phyloP scores from a whole-genome alignment of 2,888 invertebrate genomes.

The Caradrina clavipalpis region DNA sequence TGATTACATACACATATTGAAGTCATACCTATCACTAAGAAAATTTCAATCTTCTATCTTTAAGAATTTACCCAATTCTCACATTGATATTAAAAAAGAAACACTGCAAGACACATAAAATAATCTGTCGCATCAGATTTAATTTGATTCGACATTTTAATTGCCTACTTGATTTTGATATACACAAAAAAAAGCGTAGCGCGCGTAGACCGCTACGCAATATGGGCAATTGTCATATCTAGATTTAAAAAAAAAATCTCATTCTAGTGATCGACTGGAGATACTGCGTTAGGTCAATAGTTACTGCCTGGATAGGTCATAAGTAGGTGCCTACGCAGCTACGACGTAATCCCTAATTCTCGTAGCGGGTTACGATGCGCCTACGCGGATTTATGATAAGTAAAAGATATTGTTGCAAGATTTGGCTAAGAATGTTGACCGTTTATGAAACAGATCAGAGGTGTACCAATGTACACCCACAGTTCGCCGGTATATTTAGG shows the following conservation, averaged over 20 bases:
- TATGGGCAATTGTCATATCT: too few relatives aligned
- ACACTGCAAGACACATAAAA: not conserved
- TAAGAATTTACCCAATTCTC: not conserved
- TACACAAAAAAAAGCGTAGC: constrained; percentile 19
- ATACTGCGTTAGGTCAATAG: not conserved
- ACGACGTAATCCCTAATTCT: constrained; percentile 26
- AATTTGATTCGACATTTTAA: not conserved
- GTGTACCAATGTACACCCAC: too few relatives aligned
- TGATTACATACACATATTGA: too few relatives aligned
- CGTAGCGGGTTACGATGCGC: constrained; percentile 38
- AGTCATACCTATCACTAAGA: too few relatives aligned
- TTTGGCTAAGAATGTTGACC: not conserved
- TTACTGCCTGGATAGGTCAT: too few relatives aligned
- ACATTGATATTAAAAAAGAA: too few relatives aligned
- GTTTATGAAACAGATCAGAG: not conserved
- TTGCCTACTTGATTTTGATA: constrained; percentile 5
- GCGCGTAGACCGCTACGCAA: constrained; percentile 23
- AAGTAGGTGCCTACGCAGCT: constrained; percentile 9
- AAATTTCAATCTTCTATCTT: not conserved
- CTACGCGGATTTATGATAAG: constrained; percentile 21
- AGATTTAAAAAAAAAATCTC: too few relatives aligned
- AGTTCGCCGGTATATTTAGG: too few relatives aligned
- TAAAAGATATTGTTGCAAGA: not conserved
- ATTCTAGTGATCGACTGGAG: not conserved
- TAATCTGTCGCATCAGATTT: not conserved